Base-by-base conservation (phyloP, 2,113 vertebrate genomes). In the Gavia stellata region DNA sequence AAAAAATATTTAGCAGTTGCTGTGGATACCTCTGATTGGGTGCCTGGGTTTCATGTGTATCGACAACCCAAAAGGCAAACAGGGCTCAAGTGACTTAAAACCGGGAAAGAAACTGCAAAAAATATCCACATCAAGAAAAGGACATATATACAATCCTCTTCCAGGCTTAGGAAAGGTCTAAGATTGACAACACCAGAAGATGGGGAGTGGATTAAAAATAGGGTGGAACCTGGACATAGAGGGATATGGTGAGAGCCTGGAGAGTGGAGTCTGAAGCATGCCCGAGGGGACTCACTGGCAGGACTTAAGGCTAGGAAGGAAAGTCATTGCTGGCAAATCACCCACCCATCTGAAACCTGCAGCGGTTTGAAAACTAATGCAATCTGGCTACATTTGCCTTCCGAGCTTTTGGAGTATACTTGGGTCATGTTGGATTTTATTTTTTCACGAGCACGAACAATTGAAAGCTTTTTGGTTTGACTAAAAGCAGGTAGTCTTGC, bases 1-100 rank as follows among this genome's bases (percentile, higher is more conserved):
- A 95, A 89, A 94, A 81, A 82, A 72, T 80, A 94, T 82, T 94
- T 84, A 91, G 59, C 28, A 68, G 68, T 85, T 95, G 47, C 91
- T 95, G 65, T 79, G 81, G 86, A 91, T 95, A 85, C 65, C 23
- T 79, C 56, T 40, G 52, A 47, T 29, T 44, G 50, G 45, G 72
- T 94, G 56, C 28, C 73, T 87, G 70, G 24, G 12, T 2, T 75
- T 72, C 55, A 45, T 58, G 49, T 58, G 14, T 65, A 33, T 75
- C 52, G 91, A 68, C 49, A 73, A 59, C 38, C 42, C 45, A 73
- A 82, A 91, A 82, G 53, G 66, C 36, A 92, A 91, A 82, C 14
- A 50, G n/a, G 56, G 10, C 53, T 92, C 66, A 42, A 77, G 53
- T 73, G 81, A 89, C 53, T 86, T 91, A 82, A 91, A 95, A 82